phyloP scores from a whole-genome alignment of 2,113 vertebrate genomes.

The Odobenus rosmarus region DNA sequence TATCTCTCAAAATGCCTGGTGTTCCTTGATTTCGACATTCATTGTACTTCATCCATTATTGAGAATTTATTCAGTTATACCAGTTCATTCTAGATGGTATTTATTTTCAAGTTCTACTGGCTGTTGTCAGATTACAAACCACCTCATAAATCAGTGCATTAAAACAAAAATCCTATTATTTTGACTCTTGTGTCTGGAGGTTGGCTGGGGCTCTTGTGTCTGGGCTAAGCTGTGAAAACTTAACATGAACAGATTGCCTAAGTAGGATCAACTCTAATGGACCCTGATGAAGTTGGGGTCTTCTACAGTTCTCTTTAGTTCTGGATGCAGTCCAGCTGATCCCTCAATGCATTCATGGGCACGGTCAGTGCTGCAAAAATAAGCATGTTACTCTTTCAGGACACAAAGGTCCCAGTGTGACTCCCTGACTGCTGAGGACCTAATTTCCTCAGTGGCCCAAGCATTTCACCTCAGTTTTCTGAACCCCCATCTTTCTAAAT shows the following conservation, averaged over 20 bases:
- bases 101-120: neutral
- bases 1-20: neutral
- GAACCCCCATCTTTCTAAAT: neutral
- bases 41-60: neutral
- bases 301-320: neutral
- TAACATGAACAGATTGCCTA: neutral
- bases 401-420: neutral
- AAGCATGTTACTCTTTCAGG: neutral
- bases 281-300: neutral
- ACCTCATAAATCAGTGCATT: neutral
- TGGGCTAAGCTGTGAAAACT: neutral
- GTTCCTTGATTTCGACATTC: neutral
- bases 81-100: neutral
- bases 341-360: neutral
- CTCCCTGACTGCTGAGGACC: neutral
- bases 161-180: neutral
- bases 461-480: neutral
- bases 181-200: neutral
- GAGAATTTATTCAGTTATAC: neutral
- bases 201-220: neutral
- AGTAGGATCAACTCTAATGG: neutral
- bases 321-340: neutral
- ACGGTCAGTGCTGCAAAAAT: neutral
- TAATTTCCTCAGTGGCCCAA: neutral
- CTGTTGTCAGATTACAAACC: neutral